A percentile compares a stretch with the other conserved stretches of the same genome.
phyloP scores from a whole-genome alignment of 2,888 invertebrate species.

The Torymus aiolomorphi region DNA sequence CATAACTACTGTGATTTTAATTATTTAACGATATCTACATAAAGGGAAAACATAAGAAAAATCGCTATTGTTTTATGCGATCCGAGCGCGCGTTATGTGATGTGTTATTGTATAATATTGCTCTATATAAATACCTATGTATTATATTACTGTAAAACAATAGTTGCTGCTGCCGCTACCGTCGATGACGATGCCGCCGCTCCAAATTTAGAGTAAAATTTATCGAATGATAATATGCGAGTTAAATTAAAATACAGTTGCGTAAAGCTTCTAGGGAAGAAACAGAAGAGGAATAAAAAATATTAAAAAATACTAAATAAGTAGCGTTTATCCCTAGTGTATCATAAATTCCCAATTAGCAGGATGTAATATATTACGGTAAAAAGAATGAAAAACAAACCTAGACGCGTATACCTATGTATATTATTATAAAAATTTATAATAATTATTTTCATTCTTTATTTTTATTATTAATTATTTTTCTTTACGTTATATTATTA shows the following conservation, averaged over 20 bases:
- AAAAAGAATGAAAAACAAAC: constrained; percentile 52
- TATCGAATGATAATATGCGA: constrained; percentile 51
- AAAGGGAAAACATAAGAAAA: constrained; percentile 62
- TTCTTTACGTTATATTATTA: constrained; percentile 63
- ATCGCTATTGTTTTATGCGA: constrained; percentile 64
- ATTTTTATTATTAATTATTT: constrained; percentile 53
- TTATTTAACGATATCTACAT: constrained; percentile 73
- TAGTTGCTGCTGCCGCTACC: constrained; percentile 70
- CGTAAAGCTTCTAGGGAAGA: constrained; percentile 54
- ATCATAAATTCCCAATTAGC: constrained; percentile 71
- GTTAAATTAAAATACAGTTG: constrained; percentile 57
- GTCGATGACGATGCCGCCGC: constrained; percentile 64
- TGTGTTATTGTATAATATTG: constrained; percentile 75
- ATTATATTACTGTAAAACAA: constrained; percentile 73
- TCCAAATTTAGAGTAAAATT: constrained; percentile 59
- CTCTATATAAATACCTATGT: constrained; percentile 76
- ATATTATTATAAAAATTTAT: constrained; percentile 62
- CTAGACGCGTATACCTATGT: constrained; percentile 62
- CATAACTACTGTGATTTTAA: constrained; percentile 76
- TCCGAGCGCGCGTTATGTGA: constrained; percentile 73
- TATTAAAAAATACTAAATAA: constrained; percentile 66
- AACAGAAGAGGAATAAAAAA: constrained; percentile 54
- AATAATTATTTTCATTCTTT: constrained; percentile 62
- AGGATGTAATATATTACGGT: constrained; percentile 73
- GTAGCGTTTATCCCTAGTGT: constrained; percentile 72